phyloP scores from a whole-genome alignment of 2,888 invertebrate genomes.

The Pandemis heparana region DNA sequence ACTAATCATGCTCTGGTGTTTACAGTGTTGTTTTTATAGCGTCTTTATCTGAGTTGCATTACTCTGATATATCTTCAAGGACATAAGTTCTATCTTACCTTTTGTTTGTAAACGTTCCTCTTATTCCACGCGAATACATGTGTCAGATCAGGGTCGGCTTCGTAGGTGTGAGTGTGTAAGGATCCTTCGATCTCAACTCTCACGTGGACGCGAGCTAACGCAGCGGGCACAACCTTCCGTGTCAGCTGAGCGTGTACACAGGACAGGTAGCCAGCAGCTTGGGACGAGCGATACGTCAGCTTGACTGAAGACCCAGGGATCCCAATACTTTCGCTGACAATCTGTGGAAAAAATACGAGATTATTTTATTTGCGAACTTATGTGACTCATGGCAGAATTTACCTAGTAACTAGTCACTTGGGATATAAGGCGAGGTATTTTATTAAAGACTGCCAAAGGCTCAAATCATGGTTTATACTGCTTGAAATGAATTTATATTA shows the following conservation, averaged over 20 bases:
- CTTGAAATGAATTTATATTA: too few relatives aligned
- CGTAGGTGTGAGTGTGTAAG: constrained; percentile 95
- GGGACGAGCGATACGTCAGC: constrained; percentile 97
- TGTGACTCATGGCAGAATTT: not conserved
- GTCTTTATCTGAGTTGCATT: not conserved
- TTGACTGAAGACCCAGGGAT: constrained; percentile 97
- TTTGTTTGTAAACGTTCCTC: constrained; percentile 98
- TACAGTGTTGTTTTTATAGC: not conserved
- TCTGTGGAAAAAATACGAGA: constrained; percentile 82
- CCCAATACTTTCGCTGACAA: constrained; percentile 97
- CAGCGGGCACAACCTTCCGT: constrained; percentile 91
- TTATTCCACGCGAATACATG: constrained; percentile 99
- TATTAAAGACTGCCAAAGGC: too few relatives aligned
- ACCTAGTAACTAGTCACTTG: too few relatives aligned
- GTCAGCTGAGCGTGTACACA: constrained; percentile 96
- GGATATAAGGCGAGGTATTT: too few relatives aligned
- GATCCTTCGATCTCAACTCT: constrained; percentile 97
- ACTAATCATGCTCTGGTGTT: too few relatives aligned
- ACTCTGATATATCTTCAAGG: not conserved
- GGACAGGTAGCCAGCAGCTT: constrained; percentile 97
- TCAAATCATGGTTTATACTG: too few relatives aligned
- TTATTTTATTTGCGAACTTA: not conserved
- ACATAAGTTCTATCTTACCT: constrained; percentile 78
- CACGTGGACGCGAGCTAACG: constrained; percentile 95
- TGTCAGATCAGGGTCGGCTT: constrained; percentile 97